These are phyloP conservation scores for Orthonychiurus folsomi DNA, from an alignment of 2,888 invertebrate species.

Conservation along the genomic window DNA sequence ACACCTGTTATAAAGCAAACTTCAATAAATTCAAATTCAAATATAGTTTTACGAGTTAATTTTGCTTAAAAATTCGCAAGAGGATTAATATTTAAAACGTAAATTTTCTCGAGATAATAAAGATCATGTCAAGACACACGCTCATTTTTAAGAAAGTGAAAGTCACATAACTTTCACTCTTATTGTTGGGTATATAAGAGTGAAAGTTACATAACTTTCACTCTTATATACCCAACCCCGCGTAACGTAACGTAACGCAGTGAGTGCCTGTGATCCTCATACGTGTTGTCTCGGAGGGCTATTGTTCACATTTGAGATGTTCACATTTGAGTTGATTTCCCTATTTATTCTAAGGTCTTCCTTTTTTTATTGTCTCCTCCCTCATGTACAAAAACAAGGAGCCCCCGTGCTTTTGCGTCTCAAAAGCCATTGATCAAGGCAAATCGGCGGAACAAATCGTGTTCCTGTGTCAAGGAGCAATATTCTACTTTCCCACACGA, in stretches of 20 bases:
- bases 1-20: no score
- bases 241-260: background rate
- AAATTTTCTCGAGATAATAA: no score
- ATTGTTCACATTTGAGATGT: background rate
- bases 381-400: no score
- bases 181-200: no score
- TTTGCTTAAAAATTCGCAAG: slow-evolving; percentile 1
- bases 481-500: background rate
- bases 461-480: slow-evolving; percentile 13
- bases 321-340: slow-evolving; percentile 1
- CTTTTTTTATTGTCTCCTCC: background rate
- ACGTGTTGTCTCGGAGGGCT: background rate
- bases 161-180: background rate
- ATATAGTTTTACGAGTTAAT: background rate
- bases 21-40: no score
- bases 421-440: slow-evolving; percentile 40
- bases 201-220: background rate
- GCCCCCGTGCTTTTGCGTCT: background rate
- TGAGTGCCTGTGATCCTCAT: no score
- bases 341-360: background rate
- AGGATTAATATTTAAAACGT: no score
- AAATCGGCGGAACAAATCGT: slow-evolving; percentile 41
- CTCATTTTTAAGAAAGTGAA: no score
- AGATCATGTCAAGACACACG: no score
- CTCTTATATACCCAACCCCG: background rate